Evolutionary conservation across 2,797 vertebrate species (phyloP), one percentile per base, ranked within the genome.

Genomic region (Euthynnus affinis): DNA sequence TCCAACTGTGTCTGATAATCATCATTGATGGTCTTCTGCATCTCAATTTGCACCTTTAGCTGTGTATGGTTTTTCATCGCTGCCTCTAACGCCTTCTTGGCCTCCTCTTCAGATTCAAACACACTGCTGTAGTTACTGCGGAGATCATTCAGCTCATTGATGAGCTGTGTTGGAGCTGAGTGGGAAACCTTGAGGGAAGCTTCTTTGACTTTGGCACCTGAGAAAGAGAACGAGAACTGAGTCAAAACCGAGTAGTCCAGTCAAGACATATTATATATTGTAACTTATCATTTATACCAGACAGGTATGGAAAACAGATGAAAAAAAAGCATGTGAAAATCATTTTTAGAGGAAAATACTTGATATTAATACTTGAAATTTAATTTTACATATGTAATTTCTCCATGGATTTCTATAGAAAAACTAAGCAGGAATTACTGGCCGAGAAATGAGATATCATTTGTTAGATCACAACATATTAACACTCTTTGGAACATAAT

Each of bases 191-290:
- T 66, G 32, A 67, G 9, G 57, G 88, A 81, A 6, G 0, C 52
- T 18, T 85, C 64, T 71, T 18, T 85, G 42, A 71, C 58, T 65
- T 66, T 83, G 53, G 64, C 68, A 80, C 88, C 92, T 94, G 78
- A 18, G 17, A 74, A 53, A 34, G 9, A 56, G 14, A 59, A 22
- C 5, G 10, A 40, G 23, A 29, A 22, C 20, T 12, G 52, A 65
- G 32, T 49, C 17, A 32, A 56, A 70, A 40, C n/a, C 12, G 34
- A 49, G 44, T 32, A 13, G 20, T 67, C 17, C 4, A 10, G 15
- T 63, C 42, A 48, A 51, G 34, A 25, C 9, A 29, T 20, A 8
- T 20, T 68, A 34, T 20, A 44, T 18, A 37, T 18, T 42, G 51
- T 27, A 42, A 55, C 22, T 23, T 7, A 25, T 66, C 29, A 37